Evolutionary conservation across 2,113 vertebrate species (phyloP), one percentile per base, ranked within the genome.

Genomic region (Podarcis cretensis): DNA sequence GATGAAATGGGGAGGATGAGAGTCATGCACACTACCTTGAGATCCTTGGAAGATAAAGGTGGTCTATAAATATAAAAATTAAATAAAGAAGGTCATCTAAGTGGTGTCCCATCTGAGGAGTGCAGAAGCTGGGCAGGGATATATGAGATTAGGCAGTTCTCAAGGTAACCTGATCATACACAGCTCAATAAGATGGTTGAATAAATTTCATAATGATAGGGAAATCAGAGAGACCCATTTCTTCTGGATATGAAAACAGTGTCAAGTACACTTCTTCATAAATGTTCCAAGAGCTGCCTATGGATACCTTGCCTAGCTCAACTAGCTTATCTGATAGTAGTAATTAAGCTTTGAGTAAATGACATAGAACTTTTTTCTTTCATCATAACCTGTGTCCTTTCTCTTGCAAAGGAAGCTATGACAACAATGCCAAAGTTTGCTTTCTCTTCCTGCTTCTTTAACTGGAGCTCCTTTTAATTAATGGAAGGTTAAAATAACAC

Each of bases 261-360:
- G 10, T 94, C 81, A 91, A 95, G 93, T 94, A 63, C 27, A 66
- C 89, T 94, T 96, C 88, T 90, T 91, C 95, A 94, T 95, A 94
- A 95, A 94, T 92, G 89, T 93, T 91, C 86, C 65, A 91, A 92
- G 92, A 94, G 86, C 65, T 91, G 65, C 82, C 75, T 93, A 81
- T 89, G 88, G 83, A 83, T 91, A 93, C 83, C 43, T 87, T 65
- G 25, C 57, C 54, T 88, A 92, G 54, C 69, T 95, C 90, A 95
- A 88, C 93, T 93, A 94, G 86, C 30, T 84, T 81, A 92, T 57
- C 43, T 76, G 63, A 85, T 57, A 86, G 71, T 57, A 84, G 71
- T 91, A 96, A 95, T 95, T 91, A 93, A 94, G 89, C 57, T 66
- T 95, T 74, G 92, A 90, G 65, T 90, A 94, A 95, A 85, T 87